Conservation (phyloP, 1,140 invertebrate genomes). For the Solenopsis fugax region DNA sequence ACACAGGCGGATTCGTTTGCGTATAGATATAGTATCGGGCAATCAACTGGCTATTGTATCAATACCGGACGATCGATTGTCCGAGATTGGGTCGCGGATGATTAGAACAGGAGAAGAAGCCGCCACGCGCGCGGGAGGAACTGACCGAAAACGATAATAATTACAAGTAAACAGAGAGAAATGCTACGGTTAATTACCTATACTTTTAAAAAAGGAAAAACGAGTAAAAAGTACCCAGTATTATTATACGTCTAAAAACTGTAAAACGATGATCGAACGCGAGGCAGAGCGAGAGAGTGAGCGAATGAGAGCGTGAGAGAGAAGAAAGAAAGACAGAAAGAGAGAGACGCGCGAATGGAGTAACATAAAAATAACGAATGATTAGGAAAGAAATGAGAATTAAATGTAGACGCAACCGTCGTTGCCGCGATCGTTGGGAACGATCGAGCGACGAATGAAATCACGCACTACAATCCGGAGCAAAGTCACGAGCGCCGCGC, state of each 20-base stretch:
- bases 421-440: conserved; percentile 11
- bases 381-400: conserved; percentile 10
- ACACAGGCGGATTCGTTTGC: conserved; percentile 20
- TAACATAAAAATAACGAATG: conserved; percentile 37
- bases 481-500: conserved; percentile 53
- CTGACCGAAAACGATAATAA: conserved; percentile 81
- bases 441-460: conserved; percentile 8
- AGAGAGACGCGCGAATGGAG: conserved; percentile 6
- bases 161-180: conserved; percentile 72
- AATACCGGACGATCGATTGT: conserved; percentile 47
- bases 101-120: conserved; percentile 13
- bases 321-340: not conserved
- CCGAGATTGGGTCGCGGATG: conserved; percentile 25
- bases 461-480: conserved; percentile 58
- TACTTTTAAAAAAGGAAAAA: conserved; percentile 68
- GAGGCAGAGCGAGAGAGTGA: conserved; percentile 37
- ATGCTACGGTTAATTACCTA: conserved; percentile 67
- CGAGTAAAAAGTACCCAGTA: conserved; percentile 80
- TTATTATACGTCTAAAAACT: conserved; percentile 77
- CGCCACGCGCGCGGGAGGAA: conserved; percentile 49
- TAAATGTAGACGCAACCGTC: not conserved
- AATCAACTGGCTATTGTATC: conserved; percentile 47
- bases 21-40: conserved; percentile 12
- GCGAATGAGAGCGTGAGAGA: conserved; percentile 11
- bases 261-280: conserved; percentile 40